Percentiles rank a stretch among this genome's conserved stretches.
Evolutionary conservation across 2,113 vertebrate genomes (phyloP).

Genomic region (Eurystomus gularis): DNA sequence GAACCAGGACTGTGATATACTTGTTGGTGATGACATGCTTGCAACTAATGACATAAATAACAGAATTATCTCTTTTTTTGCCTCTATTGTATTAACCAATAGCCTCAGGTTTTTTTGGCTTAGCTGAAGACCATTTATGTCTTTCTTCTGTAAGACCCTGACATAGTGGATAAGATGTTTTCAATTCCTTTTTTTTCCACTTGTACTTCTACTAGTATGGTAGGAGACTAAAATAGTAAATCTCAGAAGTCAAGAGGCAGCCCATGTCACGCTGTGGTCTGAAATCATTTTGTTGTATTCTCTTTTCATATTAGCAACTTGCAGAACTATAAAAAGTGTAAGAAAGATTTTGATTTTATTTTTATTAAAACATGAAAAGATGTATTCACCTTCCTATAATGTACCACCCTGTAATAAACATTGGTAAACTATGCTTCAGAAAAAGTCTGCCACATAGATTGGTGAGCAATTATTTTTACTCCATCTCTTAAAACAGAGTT

Average conservation of each 20-base stretch:
- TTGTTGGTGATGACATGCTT: neutral
- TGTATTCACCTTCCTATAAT: neutral
- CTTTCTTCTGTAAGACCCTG: neutral
- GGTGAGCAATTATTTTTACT: neutral
- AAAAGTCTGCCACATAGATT: slow-evolving; percentile 50
- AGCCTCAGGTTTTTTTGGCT: neutral
- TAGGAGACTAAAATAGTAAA: neutral
- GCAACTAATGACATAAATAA: neutral
- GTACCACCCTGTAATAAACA: neutral
- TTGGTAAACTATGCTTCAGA: neutral
- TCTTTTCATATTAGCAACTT: neutral
- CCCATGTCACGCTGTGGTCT: neutral
- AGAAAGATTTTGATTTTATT: neutral
- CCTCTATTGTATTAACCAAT: neutral
- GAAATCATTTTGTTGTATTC: neutral
- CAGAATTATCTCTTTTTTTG: neutral
- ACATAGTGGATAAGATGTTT: neutral
- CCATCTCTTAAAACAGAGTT: neutral
- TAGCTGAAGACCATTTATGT: neutral
- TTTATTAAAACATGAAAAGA: neutral
- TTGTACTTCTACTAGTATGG: neutral
- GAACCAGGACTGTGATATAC: neutral
- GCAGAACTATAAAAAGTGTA: neutral
- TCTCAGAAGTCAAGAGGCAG: neutral
- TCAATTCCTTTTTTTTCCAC: neutral